Evolutionary conservation across 2,888 invertebrate genomes (phyloP), one percentile per base, ranked within the genome.

Genomic region (Tupiocoris notatus): DNA sequence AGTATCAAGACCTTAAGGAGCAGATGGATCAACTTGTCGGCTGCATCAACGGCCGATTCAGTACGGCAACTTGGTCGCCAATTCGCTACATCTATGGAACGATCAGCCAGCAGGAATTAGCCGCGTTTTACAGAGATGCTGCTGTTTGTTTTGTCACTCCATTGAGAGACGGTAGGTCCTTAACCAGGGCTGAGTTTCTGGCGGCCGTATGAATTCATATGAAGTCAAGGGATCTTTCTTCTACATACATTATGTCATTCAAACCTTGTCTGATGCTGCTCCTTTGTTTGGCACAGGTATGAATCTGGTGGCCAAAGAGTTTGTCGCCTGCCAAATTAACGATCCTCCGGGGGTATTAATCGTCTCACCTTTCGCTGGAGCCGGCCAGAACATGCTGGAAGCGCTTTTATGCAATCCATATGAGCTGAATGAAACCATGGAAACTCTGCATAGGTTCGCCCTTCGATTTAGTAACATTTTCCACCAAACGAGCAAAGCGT

Each of bases 341-440:
- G 88, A 88, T 22, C 90, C 92, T 0, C 94, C 92, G 0, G 95
- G 95, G 1, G 95, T 95, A 0, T 85, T 95, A 56, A 92, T 95
- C 67, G 90, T 95, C 7, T 95, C 95, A 0, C 95, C 95, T 0
- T 95, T 95, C 83, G 95, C 95, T 76, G 95, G 95, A 0, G 95
- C 95, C 3, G 94, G 94, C 0, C 94, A 95, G 84, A 94, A 93
- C 88, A 95, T 95, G 95, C 94, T 94, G 84, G 95, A 95, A 83
- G 95, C 95, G 1, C 86, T 95, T 9, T 89, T 94, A 68, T 94
- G 93, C 83, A 95, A 95, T 84, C 95, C 95, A 0, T 94, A 95
- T 82, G 95, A 95, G 84, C 87, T 94, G 67, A 91, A 94, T 81
- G 92, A 92, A 80, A 93, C 94, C 1, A 94, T 95, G 17, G 94